A percentile compares a stretch with the other conserved stretches of the same genome.
Evolutionary conservation across 2,797 vertebrate genomes (phyloP).

Genomic region (Esox masquinongy): DNA sequence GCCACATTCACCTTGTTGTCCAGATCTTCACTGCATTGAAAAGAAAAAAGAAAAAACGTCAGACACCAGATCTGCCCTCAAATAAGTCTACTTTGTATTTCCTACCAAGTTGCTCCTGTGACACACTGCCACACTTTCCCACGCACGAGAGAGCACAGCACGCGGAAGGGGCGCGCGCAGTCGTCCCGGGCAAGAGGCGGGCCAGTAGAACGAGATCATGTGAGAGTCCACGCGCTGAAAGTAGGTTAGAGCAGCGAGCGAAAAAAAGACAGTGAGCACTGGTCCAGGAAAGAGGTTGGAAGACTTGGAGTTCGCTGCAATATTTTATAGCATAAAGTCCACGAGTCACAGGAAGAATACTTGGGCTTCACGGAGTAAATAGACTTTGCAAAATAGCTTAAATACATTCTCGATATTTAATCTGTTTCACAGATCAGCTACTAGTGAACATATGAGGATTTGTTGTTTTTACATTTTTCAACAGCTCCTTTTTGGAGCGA

Average conservation of each 20-base stretch:
- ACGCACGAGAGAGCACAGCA: conserved; percentile 58
- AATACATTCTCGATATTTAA: not conserved
- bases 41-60: not conserved
- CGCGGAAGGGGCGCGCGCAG: conserved; percentile 56
- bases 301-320: conserved; percentile 8
- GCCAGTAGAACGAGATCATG: conserved; percentile 74
- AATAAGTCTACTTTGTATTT: conserved; percentile 35
- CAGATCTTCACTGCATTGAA: no score
- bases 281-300: conserved; percentile 32
- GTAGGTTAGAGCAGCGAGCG: conserved; percentile 60
- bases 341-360: not conserved
- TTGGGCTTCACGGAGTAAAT: conserved; percentile 8
- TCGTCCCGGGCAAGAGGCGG: conserved; percentile 73
- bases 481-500: conserved; percentile 61
- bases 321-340: conserved; percentile 16
- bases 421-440: conserved; percentile 20
- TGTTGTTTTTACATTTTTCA: conserved; percentile 53
- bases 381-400: not conserved
- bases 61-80: not conserved
- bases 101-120: conserved; percentile 66
- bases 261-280: conserved; percentile 18
- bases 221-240: conserved; percentile 80
- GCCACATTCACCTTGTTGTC: no score
- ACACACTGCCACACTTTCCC: conserved; percentile 82
- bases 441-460: conserved; percentile 63